These are phyloP conservation scores for Masnerella sp. DNA, from an alignment of 2,888 invertebrate genomes.

Conservation along the genomic window DNA sequence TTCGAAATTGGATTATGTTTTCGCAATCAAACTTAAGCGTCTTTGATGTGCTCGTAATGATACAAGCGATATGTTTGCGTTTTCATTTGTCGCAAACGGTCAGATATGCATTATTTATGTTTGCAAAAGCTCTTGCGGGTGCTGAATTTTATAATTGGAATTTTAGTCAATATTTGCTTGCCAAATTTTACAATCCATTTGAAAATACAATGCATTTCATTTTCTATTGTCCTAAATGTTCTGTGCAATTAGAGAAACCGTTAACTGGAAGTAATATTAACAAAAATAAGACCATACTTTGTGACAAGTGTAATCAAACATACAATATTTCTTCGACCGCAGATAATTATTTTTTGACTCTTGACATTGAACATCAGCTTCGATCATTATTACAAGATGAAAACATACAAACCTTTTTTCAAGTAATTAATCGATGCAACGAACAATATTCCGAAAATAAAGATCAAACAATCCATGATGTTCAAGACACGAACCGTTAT, in stretches of 20 bases:
- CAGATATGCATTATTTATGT: too few relatives aligned
- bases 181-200: too few relatives aligned
- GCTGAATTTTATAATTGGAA: too few relatives aligned
- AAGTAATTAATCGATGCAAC: not conserved
- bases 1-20: too few relatives aligned
- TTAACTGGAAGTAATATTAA: not conserved
- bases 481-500: not conserved
- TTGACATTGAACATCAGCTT: conserved; percentile 3
- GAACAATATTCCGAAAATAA: not conserved
- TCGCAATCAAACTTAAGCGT: too few relatives aligned
- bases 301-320: not conserved
- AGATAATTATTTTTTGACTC: not conserved
- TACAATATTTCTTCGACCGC: not conserved
- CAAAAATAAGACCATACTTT: not conserved
- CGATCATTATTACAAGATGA: not conserved
- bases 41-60: too few relatives aligned
- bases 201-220: too few relatives aligned
- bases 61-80: too few relatives aligned
- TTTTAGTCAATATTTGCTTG: too few relatives aligned
- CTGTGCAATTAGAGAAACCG: not conserved
- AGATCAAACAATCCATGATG: not conserved
- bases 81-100: too few relatives aligned
- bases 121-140: too few relatives aligned
- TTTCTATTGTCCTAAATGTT: too few relatives aligned
- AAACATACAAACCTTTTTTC: not conserved